Evolutionary conservation across 1,140 invertebrate genomes (phyloP).

Genomic region (Megalopta genalis): DNA sequence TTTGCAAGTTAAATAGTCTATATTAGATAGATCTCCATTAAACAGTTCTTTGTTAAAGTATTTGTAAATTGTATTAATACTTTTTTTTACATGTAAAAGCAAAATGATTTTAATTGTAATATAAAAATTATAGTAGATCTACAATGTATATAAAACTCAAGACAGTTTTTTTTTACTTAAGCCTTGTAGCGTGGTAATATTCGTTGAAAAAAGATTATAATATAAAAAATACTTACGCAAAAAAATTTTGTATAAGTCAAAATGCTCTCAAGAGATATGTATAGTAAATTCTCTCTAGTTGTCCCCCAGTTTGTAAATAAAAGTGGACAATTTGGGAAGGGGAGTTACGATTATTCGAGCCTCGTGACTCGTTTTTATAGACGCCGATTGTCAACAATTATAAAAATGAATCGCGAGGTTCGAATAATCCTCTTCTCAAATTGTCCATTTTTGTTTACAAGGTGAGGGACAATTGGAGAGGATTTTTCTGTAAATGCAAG

Average conservation of each 20-base stretch:
- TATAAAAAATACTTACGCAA: neutral
- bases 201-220: neutral
- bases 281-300: too few species aligned
- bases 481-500: constrained; percentile 35
- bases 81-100: neutral
- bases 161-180: neutral
- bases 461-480: too few species aligned
- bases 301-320: too few species aligned
- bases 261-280: constrained; percentile 31
- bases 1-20: constrained; percentile 1
- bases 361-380: too few species aligned
- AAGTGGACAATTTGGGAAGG: too few species aligned
- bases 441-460: too few species aligned
- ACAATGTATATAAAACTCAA: neutral
- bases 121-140: neutral
- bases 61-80: neutral
- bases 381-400: too few species aligned
- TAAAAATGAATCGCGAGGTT: too few species aligned
- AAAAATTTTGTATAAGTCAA: neutral
- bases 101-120: neutral
- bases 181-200: neutral
- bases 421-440: too few species aligned
- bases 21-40: neutral
- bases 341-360: too few species aligned
- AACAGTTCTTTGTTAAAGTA: neutral